Conservation (phyloP, 2,888 invertebrate species). For the Noctua janthe region DNA sequence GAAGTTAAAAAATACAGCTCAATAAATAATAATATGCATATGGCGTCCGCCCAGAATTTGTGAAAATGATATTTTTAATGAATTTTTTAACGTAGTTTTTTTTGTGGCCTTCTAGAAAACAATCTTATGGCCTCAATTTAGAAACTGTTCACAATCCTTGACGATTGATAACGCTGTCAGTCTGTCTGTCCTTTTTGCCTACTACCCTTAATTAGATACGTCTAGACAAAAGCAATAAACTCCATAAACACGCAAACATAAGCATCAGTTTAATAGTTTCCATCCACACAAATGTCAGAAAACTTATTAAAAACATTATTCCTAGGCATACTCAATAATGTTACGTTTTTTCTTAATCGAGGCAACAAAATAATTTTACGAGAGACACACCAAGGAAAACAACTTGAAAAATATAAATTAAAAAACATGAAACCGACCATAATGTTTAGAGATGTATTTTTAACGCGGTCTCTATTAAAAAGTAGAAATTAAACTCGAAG, state of each 20-base stretch:
- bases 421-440: conserved; percentile 55
- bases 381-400: conserved; percentile 26
- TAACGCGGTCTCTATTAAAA: conserved; percentile 54
- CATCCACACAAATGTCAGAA: conserved; percentile 9
- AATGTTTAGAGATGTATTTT: conserved; percentile 62
- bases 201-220: conserved; percentile 9
- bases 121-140: background rate
- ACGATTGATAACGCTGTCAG: background rate
- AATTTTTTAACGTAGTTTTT: too few species aligned
- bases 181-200: background rate
- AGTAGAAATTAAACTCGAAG: conserved; percentile 47
- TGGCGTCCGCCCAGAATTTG: too few species aligned
- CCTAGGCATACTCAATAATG: conserved; percentile 26
- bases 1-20: too few species aligned
- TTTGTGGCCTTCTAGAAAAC: background rate
- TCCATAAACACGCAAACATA: conserved; percentile 6
- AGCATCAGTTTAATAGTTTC: conserved; percentile 15
- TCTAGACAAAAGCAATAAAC: conserved; percentile 34
- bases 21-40: too few species aligned
- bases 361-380: conserved; percentile 28
- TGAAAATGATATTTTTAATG: too few species aligned
- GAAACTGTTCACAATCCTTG: background rate
- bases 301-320: conserved; percentile 14
- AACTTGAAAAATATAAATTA: conserved; percentile 51
- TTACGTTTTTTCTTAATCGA: conserved; percentile 9